Evolutionary conservation across 2,888 invertebrate species (phyloP).

Genomic region (Temnothorax ravouxi): DNA sequence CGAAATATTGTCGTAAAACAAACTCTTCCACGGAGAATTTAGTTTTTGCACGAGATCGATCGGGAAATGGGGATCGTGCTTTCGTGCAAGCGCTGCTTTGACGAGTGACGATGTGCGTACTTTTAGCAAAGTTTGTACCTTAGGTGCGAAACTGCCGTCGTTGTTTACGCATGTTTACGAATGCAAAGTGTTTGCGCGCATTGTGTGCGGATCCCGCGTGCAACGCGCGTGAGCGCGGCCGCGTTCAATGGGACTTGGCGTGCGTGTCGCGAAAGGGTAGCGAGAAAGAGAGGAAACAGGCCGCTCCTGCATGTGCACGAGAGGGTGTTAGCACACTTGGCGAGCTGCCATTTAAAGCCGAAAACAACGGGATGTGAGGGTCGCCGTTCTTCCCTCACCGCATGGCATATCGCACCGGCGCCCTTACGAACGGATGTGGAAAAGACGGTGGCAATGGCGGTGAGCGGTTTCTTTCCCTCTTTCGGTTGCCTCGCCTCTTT

Average conservation of each 20-base stretch:
- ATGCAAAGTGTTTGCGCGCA: slow-evolving; percentile 86
- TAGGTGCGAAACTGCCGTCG: slow-evolving; percentile 84
- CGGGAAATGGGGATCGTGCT: not conserved
- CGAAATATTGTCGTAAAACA: not conserved
- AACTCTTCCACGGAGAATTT: slow-evolving; percentile 25
- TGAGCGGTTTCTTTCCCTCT: slow-evolving; percentile 71
- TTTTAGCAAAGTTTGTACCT: slow-evolving; percentile 75
- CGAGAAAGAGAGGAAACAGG: slow-evolving; percentile 45
- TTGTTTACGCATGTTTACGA: slow-evolving; percentile 86
- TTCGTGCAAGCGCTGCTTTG: not conserved
- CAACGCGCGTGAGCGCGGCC: slow-evolving; percentile 78
- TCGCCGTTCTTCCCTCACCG: slow-evolving; percentile 69
- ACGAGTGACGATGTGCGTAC: not conserved
- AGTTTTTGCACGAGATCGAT: slow-evolving; percentile 29
- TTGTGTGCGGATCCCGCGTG: slow-evolving; percentile 81
- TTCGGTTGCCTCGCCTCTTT: slow-evolving; percentile 62
- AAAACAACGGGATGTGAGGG: slow-evolving; percentile 75
- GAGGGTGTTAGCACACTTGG: slow-evolving; percentile 84
- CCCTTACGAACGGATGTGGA: slow-evolving; percentile 77
- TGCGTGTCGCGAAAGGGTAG: slow-evolving; percentile 76
- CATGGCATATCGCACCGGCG: slow-evolving; percentile 66
- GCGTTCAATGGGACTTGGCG: slow-evolving; percentile 81
- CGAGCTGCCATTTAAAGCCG: slow-evolving; percentile 84
- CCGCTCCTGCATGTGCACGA: slow-evolving; percentile 76
- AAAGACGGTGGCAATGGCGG: slow-evolving; percentile 71